These are phyloP conservation scores for Ceratina calcarata DNA, from an alignment of 1,140 invertebrate species.

Conservation along the genomic window DNA sequence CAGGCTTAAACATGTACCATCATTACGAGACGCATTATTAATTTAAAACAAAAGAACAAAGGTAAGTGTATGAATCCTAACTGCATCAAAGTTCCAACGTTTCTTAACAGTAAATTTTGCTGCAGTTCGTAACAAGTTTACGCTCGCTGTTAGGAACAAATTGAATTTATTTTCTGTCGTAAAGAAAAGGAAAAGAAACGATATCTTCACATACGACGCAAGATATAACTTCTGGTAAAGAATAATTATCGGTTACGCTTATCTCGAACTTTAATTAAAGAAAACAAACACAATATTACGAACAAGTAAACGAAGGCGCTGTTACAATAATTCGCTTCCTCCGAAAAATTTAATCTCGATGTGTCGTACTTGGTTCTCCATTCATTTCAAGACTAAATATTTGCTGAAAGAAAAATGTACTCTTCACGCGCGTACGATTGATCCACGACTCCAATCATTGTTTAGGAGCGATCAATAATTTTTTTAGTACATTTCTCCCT, in stretches of 20 bases:
- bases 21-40: slow-evolving; percentile 22
- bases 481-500: slow-evolving; percentile 8
- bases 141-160: slow-evolving; percentile 8
- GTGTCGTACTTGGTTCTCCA: neutral
- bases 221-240: neutral
- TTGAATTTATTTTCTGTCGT: slow-evolving; percentile 5
- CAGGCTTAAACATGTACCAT: slow-evolving; percentile 41
- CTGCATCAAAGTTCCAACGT: slow-evolving; percentile 8
- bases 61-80: slow-evolving; percentile 14
- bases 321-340: slow-evolving; percentile 14
- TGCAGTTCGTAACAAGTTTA: slow-evolving; percentile 23
- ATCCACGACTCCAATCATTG: neutral
- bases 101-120: slow-evolving; percentile 38
- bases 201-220: neutral
- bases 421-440: neutral
- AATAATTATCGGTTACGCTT: neutral
- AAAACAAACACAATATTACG: neutral
- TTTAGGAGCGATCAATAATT: slow-evolving; percentile 15
- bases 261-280: neutral
- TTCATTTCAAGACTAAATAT: neutral
- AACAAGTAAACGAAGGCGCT: neutral
- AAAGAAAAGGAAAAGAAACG: neutral
- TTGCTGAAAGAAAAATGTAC: slow-evolving; percentile 1
- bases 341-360: neutral
- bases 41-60: slow-evolving; percentile 6